Base-by-base conservation (phyloP, 2,797 vertebrate species). In the Petrocephalus sullivani region DNA sequence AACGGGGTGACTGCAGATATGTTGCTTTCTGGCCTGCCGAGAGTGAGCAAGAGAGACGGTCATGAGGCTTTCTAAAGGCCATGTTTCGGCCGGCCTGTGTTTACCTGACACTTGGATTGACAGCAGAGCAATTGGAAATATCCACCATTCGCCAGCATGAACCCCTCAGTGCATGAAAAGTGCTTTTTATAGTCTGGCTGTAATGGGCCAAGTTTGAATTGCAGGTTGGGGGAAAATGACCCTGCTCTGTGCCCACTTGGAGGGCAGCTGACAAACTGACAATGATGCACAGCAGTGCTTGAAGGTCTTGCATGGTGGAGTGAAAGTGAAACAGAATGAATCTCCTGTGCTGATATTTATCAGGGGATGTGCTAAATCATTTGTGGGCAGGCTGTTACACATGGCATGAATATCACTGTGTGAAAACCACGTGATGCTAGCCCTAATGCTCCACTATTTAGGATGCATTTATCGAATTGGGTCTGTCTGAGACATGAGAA, bases 161-260 rank as follows among this genome's bases (percentile, higher is more conserved):
- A 95, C 94, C 95, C 94, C 95, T 96, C 95, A 96, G 96, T 96
- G 95, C 95, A 94, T 88, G 91, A 92, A 96, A 96, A 96, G 96
- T 96, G 96, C 96, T 96, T 96, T 96, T 96, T 96, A 95, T 96
- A 96, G 95, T 96, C 95, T 95, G 95, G 94, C 95, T 96, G 95
- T 96, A 96, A 96, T 96, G 96, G 95, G 93, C 95, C 95, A 96
- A 96, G 95, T 96, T 96, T 96, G 95, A 96, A 96, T 96, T 96
- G 96, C 96, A 96, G 96, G 96, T 96, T 96, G 96, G 95, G 92
- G 95, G 93, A 95, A 87, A 96, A 96, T 96, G 95, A 95, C 95
- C 95, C 95, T 95, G 95, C 95, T 95, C 94, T 92, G 90, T 94
- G 94, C 93, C 94, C 89, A 92, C 94, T 93, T 93, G 92, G 94